Percentiles rank a stretch among this genome's conserved stretches.
phyloP scores from a whole-genome alignment of 2,113 vertebrate genomes.

The Copsychus sechellarum region DNA sequence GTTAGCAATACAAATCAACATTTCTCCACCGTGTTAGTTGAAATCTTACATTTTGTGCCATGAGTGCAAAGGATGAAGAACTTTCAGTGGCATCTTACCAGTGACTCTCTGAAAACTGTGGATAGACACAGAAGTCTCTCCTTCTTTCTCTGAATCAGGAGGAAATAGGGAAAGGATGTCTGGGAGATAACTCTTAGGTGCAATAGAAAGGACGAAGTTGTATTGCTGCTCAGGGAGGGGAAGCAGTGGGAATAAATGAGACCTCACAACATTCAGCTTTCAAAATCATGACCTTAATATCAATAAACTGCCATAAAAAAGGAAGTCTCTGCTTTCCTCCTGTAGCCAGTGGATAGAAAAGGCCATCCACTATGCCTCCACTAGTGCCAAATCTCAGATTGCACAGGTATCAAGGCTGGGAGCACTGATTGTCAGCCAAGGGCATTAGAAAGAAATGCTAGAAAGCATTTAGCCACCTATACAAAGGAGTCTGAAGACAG shows the following conservation, averaged over 20 bases:
- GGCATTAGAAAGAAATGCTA: not conserved
- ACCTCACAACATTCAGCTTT: not conserved
- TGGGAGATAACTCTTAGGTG: not conserved
- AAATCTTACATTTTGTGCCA: not conserved
- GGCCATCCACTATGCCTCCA: not conserved
- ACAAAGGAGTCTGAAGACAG: not conserved
- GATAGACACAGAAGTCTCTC: not conserved
- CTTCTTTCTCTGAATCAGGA: not conserved
- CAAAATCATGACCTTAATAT: not conserved
- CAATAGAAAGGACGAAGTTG: not conserved
- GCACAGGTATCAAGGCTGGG: fast-evolving
- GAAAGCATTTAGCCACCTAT: not conserved
- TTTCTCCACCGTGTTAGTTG: not conserved
- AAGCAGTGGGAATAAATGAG: not conserved
- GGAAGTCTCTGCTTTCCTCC: not conserved
- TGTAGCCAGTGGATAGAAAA: not conserved
- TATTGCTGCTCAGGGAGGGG: not conserved
- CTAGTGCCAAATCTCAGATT: not conserved
- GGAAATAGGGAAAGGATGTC: not conserved
- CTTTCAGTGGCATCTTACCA: not conserved
- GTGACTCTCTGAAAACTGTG: not conserved
- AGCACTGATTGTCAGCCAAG: not conserved
- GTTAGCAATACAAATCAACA: not conserved
- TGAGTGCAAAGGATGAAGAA: not conserved
- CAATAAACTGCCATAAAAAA: not conserved